Conservation (phyloP, 2,113 vertebrate species). For the Sturnira hondurensis region DNA sequence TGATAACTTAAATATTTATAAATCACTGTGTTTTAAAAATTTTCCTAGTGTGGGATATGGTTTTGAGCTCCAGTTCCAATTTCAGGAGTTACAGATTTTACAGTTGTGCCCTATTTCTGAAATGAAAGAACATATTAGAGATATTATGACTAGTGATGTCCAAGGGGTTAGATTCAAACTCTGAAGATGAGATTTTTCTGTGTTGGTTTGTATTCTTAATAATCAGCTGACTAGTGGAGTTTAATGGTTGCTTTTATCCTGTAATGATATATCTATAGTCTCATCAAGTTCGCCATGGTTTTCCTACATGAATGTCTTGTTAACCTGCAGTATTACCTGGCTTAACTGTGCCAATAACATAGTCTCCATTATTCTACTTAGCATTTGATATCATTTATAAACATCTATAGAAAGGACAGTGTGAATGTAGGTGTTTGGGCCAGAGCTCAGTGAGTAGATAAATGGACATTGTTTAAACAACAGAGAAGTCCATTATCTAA, state of each 20-base stretch:
- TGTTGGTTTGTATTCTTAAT: background rate
- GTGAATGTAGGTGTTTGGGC: background rate
- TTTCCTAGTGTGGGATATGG: background rate
- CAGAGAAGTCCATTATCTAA: constrained; percentile 40
- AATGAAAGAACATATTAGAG: background rate
- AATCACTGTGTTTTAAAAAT: background rate
- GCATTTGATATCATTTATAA: background rate
- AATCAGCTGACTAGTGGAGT: background rate
- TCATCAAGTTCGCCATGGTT: background rate
- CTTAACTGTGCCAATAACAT: background rate
- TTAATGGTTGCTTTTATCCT: background rate
- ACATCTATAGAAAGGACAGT: background rate
- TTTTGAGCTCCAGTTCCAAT: background rate
- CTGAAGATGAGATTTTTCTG: background rate
- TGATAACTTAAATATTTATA: background rate
- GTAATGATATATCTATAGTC: background rate
- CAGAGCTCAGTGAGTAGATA: background rate
- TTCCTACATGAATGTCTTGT: background rate
- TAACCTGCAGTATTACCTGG: background rate
- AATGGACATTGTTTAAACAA: background rate
- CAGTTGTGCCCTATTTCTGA: background rate
- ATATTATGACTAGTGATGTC: background rate
- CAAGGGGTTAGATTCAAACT: background rate
- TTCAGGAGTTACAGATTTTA: background rate
- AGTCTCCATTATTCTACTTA: background rate